These are phyloP conservation scores for Syrmaticus mikado DNA, from an alignment of 2,113 vertebrate genomes.

Conservation along the genomic window DNA sequence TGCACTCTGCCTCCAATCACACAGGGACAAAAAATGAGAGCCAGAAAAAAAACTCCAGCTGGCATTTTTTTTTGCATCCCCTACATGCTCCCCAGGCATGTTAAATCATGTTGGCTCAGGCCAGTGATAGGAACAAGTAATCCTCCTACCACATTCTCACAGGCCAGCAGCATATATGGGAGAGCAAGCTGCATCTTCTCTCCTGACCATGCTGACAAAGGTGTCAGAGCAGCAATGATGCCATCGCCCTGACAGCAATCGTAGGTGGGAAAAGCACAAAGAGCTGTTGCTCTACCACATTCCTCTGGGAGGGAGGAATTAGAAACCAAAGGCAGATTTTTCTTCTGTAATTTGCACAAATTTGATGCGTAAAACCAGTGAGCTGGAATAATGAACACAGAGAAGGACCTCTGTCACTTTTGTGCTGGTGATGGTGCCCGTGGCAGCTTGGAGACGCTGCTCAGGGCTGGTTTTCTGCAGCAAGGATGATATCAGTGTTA, in stretches of 20 bases:
- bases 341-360: neutral
- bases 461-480: neutral
- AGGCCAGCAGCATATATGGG: neutral
- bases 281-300: neutral
- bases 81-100: accelerated
- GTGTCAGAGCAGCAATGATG: neutral
- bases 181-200: neutral
- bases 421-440: neutral
- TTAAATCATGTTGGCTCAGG: neutral
- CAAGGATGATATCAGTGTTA: neutral
- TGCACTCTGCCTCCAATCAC: neutral
- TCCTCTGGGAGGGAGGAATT: neutral
- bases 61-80: neutral
- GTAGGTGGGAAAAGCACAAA: neutral
- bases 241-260: neutral
- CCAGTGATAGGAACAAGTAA: neutral
- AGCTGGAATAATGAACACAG: neutral
- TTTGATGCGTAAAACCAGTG: neutral
- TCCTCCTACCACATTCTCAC: neutral
- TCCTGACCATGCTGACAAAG: neutral
- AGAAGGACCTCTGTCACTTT: neutral
- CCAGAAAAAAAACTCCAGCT: neutral
- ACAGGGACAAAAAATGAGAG: neutral
- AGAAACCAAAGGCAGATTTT: neutral
- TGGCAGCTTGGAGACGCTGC: neutral